phyloP scores from a whole-genome alignment of 2,113 vertebrate species.

The Psophia crepitans region DNA sequence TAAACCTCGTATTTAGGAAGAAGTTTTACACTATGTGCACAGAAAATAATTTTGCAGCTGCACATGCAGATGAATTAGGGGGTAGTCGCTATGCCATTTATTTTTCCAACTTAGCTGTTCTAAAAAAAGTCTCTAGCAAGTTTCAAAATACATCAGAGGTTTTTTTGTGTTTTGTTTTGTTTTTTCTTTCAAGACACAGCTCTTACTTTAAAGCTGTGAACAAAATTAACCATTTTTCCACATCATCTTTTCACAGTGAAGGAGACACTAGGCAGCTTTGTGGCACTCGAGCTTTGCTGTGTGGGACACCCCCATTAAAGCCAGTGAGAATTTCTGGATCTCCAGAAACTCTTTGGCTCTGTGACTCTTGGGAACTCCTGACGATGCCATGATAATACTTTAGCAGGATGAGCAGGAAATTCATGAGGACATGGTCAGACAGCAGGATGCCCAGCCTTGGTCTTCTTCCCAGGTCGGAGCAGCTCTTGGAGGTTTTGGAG shows the following conservation, averaged over 20 bases:
- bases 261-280: neutral
- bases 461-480: neutral
- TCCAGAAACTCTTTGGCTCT: neutral
- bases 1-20: slow-evolving; percentile 48
- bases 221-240: neutral
- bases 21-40: neutral
- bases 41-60: slow-evolving; percentile 55
- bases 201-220: neutral
- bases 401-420: neutral
- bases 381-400: neutral
- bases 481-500: neutral
- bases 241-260: neutral
- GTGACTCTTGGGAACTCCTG: neutral
- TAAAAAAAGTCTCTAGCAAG: neutral
- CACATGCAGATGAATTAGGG: neutral
- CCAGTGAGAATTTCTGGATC: neutral
- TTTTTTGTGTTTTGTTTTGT: neutral
- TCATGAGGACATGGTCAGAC: neutral
- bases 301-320: neutral
- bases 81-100: neutral
- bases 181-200: neutral
- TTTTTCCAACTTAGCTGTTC: neutral
- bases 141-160: neutral
- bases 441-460: neutral
- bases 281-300: neutral